Evolutionary conservation across 2,797 vertebrate genomes (phyloP).

Genomic region (Serranus cabrilla): DNA sequence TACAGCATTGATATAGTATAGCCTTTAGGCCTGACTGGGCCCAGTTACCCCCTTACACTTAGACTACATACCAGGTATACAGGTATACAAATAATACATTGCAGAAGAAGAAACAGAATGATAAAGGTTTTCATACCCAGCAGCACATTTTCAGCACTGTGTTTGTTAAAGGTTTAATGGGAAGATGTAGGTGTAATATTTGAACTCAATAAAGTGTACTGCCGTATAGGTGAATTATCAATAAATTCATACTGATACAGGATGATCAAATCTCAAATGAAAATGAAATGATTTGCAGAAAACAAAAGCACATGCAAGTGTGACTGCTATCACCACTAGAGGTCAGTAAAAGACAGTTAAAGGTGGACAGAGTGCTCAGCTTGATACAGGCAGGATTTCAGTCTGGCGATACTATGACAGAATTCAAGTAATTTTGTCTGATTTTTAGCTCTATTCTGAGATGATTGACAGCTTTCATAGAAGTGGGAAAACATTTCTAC

Average conservation of each 20-base stretch:
- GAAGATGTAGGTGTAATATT: background rate
- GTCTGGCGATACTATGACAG: background rate
- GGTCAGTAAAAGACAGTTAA: conserved; percentile 53
- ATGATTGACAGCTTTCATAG: background rate
- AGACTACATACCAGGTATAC: too few relatives aligned
- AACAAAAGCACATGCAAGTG: background rate
- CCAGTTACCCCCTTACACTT: too few relatives aligned
- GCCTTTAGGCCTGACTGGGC: too few relatives aligned
- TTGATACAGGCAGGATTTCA: background rate
- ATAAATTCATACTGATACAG: background rate
- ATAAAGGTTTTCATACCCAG: background rate
- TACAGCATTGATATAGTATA: too few relatives aligned
- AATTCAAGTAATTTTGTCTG: background rate
- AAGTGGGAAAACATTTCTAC: too few relatives aligned
- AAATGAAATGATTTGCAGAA: background rate
- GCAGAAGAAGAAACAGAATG: too few relatives aligned
- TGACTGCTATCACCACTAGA: conserved; percentile 50
- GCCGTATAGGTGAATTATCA: background rate
- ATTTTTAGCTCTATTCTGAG: background rate
- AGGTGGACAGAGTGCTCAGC: background rate
- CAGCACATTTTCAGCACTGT: background rate
- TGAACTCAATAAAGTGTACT: background rate
- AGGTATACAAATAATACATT: too few relatives aligned
- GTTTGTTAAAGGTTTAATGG: background rate
- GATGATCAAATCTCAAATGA: background rate